A percentile compares a stretch with the other conserved stretches of the same genome.
Evolutionary conservation across 2,113 vertebrate genomes (phyloP).

Genomic region (Calidris pygmaea): DNA sequence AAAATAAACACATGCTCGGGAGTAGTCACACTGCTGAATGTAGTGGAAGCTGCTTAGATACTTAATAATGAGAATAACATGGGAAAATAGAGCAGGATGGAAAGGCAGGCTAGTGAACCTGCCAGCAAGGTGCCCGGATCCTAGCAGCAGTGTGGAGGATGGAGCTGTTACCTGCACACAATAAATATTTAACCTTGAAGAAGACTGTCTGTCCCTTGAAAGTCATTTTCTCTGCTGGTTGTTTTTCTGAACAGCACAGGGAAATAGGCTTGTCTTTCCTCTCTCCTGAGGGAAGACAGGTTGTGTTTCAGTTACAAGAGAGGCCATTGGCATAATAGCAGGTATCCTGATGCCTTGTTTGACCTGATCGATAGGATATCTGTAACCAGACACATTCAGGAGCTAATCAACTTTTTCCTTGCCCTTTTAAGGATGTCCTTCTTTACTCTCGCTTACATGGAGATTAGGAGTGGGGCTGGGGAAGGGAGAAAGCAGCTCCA

Average conservation of each 20-base stretch:
- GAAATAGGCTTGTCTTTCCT: neutral
- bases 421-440: neutral
- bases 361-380: conserved; percentile 44
- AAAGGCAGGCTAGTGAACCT: neutral
- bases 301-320: conserved; percentile 63
- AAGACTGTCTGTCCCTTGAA: neutral
- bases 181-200: conserved; percentile 1
- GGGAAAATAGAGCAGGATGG: neutral
- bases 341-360: neutral
- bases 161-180: neutral
- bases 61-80: neutral
- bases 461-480: neutral
- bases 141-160: neutral
- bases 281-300: conserved; percentile 30
- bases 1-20: neutral
- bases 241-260: neutral
- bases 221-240: conserved; percentile 67
- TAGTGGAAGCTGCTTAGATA: neutral
- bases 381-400: conserved; percentile 36
- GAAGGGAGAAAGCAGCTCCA: neutral
- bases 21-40: neutral
- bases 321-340: conserved; percentile 40
- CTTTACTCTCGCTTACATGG: neutral
- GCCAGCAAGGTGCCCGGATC: neutral
- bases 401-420: neutral